A percentile compares a stretch with the other conserved stretches of the same genome.
phyloP scores from a whole-genome alignment of 2,797 vertebrate species.

The Sorex maritimensis region DNA sequence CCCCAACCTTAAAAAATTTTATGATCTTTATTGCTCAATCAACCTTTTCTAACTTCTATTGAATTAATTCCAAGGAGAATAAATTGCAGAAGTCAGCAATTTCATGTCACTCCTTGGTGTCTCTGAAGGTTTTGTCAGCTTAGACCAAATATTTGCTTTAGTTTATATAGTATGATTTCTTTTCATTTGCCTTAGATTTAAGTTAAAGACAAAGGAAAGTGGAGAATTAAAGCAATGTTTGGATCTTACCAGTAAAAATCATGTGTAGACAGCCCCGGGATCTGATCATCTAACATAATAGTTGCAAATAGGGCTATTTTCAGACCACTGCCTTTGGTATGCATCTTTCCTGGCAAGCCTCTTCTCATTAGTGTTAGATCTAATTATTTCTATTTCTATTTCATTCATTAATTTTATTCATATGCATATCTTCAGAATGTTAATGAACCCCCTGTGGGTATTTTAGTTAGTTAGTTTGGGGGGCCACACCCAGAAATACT shows the following conservation, averaged over 20 bases:
- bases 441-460: not conserved
- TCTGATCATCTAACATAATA: not conserved
- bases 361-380: not conserved
- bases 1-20: too few species aligned
- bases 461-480: too few species aligned
- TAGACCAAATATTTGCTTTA: not conserved
- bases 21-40: too few species aligned
- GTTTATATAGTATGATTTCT: not conserved
- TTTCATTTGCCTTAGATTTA: slow-evolving; percentile 19
- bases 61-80: too few species aligned
- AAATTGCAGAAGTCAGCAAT: not conserved
- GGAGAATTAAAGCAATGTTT: not conserved
- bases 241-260: slow-evolving; percentile 11
- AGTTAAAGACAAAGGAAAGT: not conserved
- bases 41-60: slow-evolving; percentile 7
- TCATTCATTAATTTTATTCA: not conserved
- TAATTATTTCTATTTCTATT: not conserved
- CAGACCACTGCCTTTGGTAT: not conserved
- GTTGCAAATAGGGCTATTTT: not conserved
- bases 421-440: not conserved
- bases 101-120: too few species aligned
- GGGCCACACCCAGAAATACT: too few species aligned
- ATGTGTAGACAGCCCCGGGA: not conserved
- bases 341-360: not conserved
- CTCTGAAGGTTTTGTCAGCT: not conserved